Conservation (phyloP, 2,797 vertebrate species). For the Onychomys torridus region DNA sequence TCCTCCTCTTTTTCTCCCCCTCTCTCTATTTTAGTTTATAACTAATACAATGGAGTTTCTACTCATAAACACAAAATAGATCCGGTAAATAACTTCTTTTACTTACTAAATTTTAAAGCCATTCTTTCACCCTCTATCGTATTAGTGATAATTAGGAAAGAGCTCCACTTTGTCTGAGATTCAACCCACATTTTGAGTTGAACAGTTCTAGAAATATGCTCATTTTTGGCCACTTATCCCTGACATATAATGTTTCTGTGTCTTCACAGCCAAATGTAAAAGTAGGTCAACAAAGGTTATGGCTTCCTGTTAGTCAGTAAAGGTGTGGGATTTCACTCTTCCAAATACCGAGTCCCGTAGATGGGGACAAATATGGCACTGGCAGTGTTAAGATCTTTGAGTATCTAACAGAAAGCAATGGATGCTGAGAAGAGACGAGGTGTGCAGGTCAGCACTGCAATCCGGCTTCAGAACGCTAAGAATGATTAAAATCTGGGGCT, state of each 20-base stretch:
- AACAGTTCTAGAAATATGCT: neutral
- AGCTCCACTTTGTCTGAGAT: neutral
- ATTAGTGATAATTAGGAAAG: neutral
- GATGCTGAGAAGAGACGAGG: rapidly evolving
- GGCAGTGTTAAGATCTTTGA: neutral
- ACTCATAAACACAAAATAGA: too few species aligned
- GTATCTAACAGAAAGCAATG: too few species aligned
- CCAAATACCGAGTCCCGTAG: neutral
- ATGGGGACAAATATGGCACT: neutral
- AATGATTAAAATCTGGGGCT: neutral
- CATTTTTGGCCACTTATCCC: neutral
- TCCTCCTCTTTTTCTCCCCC: rapidly evolving
- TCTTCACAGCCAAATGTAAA: neutral
- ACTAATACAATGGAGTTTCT: too few species aligned
- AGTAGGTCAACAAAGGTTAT: neutral
- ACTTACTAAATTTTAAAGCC: too few species aligned
- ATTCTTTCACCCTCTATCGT: too few species aligned
- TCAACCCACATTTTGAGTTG: neutral
- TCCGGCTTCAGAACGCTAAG: neutral
- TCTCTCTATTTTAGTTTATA: too few species aligned
- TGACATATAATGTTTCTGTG: neutral
- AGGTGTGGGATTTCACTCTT: neutral
- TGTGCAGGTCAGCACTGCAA: neutral
- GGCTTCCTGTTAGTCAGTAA: neutral
- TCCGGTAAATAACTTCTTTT: too few species aligned